Evolutionary conservation across 2,113 vertebrate genomes (phyloP), one percentile per base, ranked within the genome.

Genomic region (Zosterops lateralis): DNA sequence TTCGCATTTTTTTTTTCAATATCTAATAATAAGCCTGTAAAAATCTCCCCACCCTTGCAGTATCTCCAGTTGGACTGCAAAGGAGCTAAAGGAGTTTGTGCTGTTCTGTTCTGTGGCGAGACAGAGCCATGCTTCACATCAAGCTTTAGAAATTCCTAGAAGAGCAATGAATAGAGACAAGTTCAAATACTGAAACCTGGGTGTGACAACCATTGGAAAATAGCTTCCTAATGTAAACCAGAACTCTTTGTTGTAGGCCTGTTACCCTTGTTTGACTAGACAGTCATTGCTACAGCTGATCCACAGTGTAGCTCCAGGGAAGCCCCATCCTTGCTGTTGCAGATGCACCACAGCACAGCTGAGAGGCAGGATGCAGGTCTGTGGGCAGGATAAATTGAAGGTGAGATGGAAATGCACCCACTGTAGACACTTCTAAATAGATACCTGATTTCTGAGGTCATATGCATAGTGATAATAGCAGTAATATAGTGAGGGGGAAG

Each of bases 11-110:
- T 95, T 83, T 83, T 95, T 94, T 85, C 56, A 64, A 36, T 94
- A 93, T 75, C 45, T 88, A 93, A 94, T 92, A 86, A 95, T 72
- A 95, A 95, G 36, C 50, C 84, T 94, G 76, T 82, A 78, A 94
- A 76, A 84, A 58, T 85, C 38, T 54, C 28, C 85, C 75, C 92
- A 34, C 38, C 47, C 80, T 95, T 96, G 70, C n/a, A 81, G 62
- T 80, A 77, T 87, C 79, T 95, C 50, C 84, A 88, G 83, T 28
- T 96, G 92, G 94, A 66, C 87, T 96, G 83, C 82, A 82, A 97
- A 95, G 80, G 83, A 94, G 81, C 86, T 93, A 48, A 95, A 94
- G 96, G 75, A 94, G 40, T 88, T 95, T 84, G 83, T 93, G 86
- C 92, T 92, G 61, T 90, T 93, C 84, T 86, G 77, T 29, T 57